Base-by-base conservation (phyloP, 2,113 vertebrate species). In the Callithrix jacchus region DNA sequence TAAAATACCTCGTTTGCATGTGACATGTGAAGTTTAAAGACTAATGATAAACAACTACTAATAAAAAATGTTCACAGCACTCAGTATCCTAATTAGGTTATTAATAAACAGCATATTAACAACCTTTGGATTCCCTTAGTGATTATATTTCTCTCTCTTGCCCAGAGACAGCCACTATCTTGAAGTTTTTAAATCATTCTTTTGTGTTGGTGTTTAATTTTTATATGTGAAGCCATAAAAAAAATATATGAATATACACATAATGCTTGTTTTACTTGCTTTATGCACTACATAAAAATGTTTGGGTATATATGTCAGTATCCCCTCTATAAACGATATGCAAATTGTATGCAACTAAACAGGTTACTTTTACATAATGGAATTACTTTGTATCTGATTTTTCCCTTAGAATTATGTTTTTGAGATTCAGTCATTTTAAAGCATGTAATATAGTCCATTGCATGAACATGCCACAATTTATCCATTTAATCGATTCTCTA, bases 381-480 rank as follows among this genome's bases (percentile, higher is more conserved):
- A 87, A 73, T 66, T 9, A 37, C 64, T 92, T 81, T 79, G 17
- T 77, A 25, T 70, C 66, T 80, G 21, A 8, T 84, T 91, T 95
- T 84, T 27, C 20, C n/a, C n/a, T 83, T 81, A 66, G 47, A 54
- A 32, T 87, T 85, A 25, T 68, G 30, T 64, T 61, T 76, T 40
- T 23, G 23, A 52, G 45, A 66, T 56, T 56, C 49, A 37, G 5
- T 9, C 42, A 61, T 90, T 86, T 89, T 90, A 6, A 42, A 83
- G n/a, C 23, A 37, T 64, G 13, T 42, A 27, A n/a, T 45, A 17
- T 76, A 61, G 56, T 68, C 47, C 0, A 2, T 56, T 49, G 30
- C 1, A 10, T 61, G 68, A 76, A 6, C 49, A 27, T 68, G 20
- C 86, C 16, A 49, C 45, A 7, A 5, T 35, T 73, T 84, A 79